These are phyloP conservation scores for Scolopax rusticola DNA, from an alignment of 2,797 vertebrate genomes.

Conservation along the genomic window DNA sequence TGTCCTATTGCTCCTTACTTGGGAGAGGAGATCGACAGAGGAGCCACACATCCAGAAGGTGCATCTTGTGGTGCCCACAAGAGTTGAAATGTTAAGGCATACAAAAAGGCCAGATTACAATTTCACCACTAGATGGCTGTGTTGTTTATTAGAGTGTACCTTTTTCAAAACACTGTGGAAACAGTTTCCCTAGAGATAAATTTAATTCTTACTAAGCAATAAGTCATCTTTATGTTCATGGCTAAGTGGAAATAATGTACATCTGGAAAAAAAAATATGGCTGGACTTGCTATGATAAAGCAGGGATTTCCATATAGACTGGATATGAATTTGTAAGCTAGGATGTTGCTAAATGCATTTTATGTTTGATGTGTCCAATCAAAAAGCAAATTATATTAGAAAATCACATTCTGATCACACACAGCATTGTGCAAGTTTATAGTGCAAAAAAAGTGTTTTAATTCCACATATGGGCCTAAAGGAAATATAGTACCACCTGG, in stretches of 20 bases:
- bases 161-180: fast-evolving
- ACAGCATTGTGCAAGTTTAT: fast-evolving
- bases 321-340: background rate
- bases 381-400: background rate
- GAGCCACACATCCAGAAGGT: background rate
- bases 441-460: background rate
- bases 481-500: background rate
- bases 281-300: background rate
- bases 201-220: background rate
- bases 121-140: background rate
- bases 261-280: background rate
- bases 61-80: fast-evolving
- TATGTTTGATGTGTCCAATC: background rate
- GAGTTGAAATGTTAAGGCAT: fast-evolving
- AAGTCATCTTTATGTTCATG: no score
- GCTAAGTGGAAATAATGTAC: background rate
- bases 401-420: background rate
- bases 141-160: background rate
- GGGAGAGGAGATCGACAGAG: background rate
- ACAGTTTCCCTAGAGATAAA: background rate
- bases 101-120: fast-evolving
- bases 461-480: background rate
- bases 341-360: background rate
- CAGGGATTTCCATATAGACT: background rate
- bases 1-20: background rate